Base-by-base conservation (phyloP, 1,140 invertebrate species). In the Vollenhovia emeryi region DNA sequence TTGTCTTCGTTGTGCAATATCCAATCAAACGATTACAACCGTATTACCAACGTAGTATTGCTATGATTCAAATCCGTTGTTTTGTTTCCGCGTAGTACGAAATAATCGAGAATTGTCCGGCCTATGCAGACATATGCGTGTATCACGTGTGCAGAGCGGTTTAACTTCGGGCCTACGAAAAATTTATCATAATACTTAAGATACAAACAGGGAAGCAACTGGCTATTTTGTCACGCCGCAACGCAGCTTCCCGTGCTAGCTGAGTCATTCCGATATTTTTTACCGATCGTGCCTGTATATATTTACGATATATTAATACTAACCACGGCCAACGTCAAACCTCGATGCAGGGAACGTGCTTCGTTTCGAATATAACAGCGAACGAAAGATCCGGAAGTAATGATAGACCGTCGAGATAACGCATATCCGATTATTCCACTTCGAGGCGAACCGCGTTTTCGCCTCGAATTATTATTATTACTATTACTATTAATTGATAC, bases 271-370 rank as follows among this genome's bases (percentile, higher is more conserved):
- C 45, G 76, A 87, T 21, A 80, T 82, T 85, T 76, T 82, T 82
- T 76, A 87, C 87, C 89, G 79, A 89, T 88, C 84, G 90, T 91
- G 88, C 90, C 90, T 90, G 89, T 87, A 89, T 80, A 90, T 80
- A 90, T 89, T 62, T 80, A 69, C 69, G 78, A 83, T 87, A 84
- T 69, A 55, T n/a, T n/a, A 82, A 84, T 85, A 80, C 74, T 85
- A 60, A 85, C 73, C 78, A 62, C 55, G 88, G 84, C 80, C 64
- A 86, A 83, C 45, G 6, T 84, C 57, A 66, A 82, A 82, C 76
- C 66, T 82, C 60, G 69, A 71, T 45, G 75, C 62, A 79, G 78
- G 36, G 75, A 85, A 84, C 69, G 66, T 86, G 87, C 84, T 82
- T 84, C 71, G 60, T 57, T 83, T 30, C 50, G 43, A 55, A 55